phyloP scores from a whole-genome alignment of 2,797 vertebrate genomes.

The Valencia hispanica region DNA sequence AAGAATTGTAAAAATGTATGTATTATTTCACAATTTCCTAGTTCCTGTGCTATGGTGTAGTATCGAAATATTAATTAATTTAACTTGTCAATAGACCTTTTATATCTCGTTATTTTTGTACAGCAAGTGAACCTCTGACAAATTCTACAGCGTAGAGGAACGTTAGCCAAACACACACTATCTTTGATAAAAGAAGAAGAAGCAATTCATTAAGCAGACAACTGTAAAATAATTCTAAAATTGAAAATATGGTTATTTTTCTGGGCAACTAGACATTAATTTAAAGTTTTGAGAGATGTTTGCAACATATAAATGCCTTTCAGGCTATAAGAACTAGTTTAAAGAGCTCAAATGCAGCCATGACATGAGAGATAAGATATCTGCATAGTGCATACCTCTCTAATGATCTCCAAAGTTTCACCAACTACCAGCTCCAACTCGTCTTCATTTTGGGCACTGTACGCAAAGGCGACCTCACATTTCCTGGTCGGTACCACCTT shows the following conservation, averaged over 20 bases:
- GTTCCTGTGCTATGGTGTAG: too few relatives aligned
- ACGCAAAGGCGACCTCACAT: conserved; percentile 84
- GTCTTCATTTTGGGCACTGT: conserved; percentile 77
- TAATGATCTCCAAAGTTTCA: conserved; percentile 83
- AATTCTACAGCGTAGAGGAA: too few relatives aligned
- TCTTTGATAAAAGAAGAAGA: too few relatives aligned
- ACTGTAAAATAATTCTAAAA: too few relatives aligned
- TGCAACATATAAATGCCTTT: background rate
- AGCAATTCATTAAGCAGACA: too few relatives aligned
- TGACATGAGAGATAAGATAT: background rate
- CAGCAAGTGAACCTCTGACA: too few relatives aligned
- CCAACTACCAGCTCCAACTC: conserved; percentile 82
- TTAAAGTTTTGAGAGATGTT: background rate
- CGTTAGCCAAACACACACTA: too few relatives aligned
- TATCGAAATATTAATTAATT: too few relatives aligned
- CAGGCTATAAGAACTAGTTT: background rate
- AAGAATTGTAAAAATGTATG: too few relatives aligned
- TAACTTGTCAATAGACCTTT: too few relatives aligned
- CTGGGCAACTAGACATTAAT: background rate
- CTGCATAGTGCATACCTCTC: conserved; percentile 82
- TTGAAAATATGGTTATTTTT: background rate
- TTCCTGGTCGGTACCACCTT: conserved; percentile 72
- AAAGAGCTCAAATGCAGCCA: background rate
- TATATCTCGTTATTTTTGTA: too few relatives aligned
- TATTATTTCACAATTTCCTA: too few relatives aligned